Percentiles rank a stretch among this genome's conserved stretches.
Evolutionary conservation across 2,113 vertebrate species (phyloP).

Genomic region (Arizona elegans): DNA sequence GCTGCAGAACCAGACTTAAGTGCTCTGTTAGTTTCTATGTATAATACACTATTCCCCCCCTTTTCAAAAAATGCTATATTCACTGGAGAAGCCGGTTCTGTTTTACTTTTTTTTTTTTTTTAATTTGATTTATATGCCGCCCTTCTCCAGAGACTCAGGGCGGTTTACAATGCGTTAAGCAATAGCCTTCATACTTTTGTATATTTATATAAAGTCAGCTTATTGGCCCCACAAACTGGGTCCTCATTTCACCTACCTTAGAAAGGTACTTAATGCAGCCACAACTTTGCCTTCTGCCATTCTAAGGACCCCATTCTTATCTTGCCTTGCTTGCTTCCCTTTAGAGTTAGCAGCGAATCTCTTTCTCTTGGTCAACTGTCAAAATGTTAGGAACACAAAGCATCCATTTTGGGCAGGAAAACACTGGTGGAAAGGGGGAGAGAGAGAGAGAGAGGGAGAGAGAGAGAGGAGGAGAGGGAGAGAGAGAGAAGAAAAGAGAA

Average conservation of each 20-base stretch:
- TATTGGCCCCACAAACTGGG: too few relatives aligned
- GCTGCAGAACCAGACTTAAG: constrained; percentile 45
- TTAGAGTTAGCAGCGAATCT: constrained; percentile 56
- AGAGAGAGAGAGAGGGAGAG: neutral
- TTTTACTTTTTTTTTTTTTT: too few relatives aligned
- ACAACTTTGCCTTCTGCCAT: constrained; percentile 47
- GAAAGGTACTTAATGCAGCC: constrained; percentile 9
- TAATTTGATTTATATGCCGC: too few relatives aligned
- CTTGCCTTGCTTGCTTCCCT: constrained; percentile 48
- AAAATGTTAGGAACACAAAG: constrained; percentile 58
- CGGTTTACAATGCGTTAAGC: too few relatives aligned
- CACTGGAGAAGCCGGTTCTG: constrained; percentile 25
- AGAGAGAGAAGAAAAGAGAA: neutral
- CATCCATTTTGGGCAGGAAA: constrained; percentile 41
- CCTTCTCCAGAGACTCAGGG: too few relatives aligned
- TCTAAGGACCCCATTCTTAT: constrained; percentile 30
- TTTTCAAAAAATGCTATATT: constrained; percentile 11
- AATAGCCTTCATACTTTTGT: too few relatives aligned
- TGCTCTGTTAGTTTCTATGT: constrained; percentile 59
- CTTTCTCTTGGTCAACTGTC: constrained; percentile 60
- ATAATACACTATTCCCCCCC: constrained; percentile 6
- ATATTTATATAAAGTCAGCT: too few relatives aligned
- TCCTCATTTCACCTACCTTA: too few relatives aligned
- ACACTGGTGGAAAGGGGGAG: neutral
- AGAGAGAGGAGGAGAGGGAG: neutral